phyloP scores from a whole-genome alignment of 2,888 invertebrate genomes.

The Anorthoa munda region DNA sequence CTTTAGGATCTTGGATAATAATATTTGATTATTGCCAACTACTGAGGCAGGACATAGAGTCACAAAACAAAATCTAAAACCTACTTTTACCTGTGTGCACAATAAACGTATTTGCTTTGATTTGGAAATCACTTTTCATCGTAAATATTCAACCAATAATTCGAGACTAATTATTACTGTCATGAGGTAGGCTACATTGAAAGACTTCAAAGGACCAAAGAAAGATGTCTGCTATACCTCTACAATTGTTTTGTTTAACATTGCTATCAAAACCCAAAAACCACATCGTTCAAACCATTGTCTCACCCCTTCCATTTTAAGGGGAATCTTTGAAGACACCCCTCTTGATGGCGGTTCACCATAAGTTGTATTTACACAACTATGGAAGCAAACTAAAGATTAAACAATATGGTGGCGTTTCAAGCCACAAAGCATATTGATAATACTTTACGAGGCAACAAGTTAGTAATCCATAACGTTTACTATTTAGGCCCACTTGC shows the following conservation, averaged over 20 bases:
- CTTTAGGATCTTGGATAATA: too few relatives aligned
- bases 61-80: background rate
- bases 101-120: too few relatives aligned
- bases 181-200: background rate
- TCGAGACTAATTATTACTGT: background rate
- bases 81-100: too few relatives aligned
- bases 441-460: slow-evolving; percentile 12
- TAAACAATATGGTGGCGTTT: background rate
- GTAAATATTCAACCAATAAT: background rate
- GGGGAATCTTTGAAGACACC: slow-evolving; percentile 31
- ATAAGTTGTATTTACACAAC: slow-evolving; percentile 36
- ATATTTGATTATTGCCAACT: too few relatives aligned
- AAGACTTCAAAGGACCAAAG: background rate
- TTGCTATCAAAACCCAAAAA: slow-evolving; percentile 25
- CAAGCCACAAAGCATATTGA: slow-evolving; percentile 6
- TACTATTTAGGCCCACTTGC: too few relatives aligned
- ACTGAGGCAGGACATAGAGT: too few relatives aligned
- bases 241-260: background rate
- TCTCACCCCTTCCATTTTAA: slow-evolving; percentile 40
- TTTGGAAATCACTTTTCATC: background rate
- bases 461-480: background rate
- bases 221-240: background rate
- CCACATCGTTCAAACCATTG: slow-evolving; percentile 30
- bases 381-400: slow-evolving; percentile 12
- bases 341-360: slow-evolving; percentile 29